These are phyloP conservation scores for Anniella stebbinsi DNA, from an alignment of 2,797 vertebrate species.

Conservation along the genomic window DNA sequence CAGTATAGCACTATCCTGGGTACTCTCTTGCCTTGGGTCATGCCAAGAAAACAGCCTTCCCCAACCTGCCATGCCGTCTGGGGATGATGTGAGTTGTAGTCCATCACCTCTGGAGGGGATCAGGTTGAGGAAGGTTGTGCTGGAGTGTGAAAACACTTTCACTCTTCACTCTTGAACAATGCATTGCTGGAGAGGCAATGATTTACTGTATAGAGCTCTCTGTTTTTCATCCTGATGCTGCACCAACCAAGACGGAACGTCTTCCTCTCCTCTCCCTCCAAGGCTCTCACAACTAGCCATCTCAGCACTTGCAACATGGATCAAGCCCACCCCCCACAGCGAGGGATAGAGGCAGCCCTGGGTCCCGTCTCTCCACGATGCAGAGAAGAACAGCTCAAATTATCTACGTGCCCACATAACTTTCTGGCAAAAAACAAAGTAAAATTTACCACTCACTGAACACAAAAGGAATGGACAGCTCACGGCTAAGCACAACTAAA, in stretches of 20 bases:
- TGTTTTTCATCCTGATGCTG: not conserved
- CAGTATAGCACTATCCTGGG: not conserved
- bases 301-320: not conserved
- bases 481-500: not conserved
- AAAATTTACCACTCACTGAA: not conserved
- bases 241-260: not conserved
- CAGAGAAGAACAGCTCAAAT: not conserved
- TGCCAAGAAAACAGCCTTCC: not conserved
- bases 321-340: fast-evolving
- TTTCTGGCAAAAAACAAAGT: not conserved
- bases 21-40: not conserved
- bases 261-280: not conserved
- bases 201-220: not conserved
- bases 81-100: too few species aligned
- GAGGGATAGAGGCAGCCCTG: not conserved
- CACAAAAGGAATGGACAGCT: not conserved
- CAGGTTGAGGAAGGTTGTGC: not conserved
- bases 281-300: not conserved
- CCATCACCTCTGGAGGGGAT: not conserved
- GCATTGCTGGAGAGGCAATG: not conserved
- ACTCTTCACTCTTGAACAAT: not conserved
- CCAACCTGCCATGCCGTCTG: too few species aligned
- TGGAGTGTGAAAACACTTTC: too few species aligned
- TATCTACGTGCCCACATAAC: not conserved
- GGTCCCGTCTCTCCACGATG: not conserved